Evolutionary conservation across 2,797 vertebrate genomes (phyloP).

Genomic region (Mus spretus): DNA sequence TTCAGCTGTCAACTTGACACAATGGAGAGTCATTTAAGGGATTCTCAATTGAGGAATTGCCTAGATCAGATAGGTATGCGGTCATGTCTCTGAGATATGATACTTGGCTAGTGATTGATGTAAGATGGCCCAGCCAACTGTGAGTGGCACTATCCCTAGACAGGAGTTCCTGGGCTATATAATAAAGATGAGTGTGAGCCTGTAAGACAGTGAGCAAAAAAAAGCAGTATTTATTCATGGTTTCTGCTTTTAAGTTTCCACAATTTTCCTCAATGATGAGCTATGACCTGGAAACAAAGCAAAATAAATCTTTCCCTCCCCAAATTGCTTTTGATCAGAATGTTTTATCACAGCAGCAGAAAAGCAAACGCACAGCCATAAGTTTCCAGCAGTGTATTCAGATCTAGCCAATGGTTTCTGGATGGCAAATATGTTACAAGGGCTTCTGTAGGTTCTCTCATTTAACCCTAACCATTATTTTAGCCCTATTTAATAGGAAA

Average conservation of each 20-base stretch:
- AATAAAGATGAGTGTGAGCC: not conserved
- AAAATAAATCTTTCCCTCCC: not conserved
- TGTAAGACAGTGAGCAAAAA: not conserved
- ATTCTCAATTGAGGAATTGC: not conserved
- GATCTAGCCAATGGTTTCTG: not conserved
- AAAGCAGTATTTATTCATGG: not conserved
- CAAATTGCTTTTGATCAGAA: not conserved
- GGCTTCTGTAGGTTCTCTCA: not conserved
- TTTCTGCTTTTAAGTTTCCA: not conserved
- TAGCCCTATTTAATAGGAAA: not conserved
- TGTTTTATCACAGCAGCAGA: not conserved
- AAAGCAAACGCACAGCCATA: not conserved
- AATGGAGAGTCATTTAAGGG: not conserved
- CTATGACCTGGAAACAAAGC: not conserved
- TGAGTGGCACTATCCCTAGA: not conserved
- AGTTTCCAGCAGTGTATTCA: not conserved
- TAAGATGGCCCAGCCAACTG: not conserved
- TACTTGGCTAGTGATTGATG: not conserved
- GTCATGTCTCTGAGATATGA: not conserved
- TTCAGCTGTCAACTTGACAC: not conserved
- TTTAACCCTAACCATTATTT: not conserved
- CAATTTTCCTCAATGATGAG: not conserved
- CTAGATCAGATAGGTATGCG: not conserved
- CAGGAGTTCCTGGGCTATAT: not conserved
- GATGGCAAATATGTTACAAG: not conserved